Evolutionary conservation across 1,140 invertebrate genomes (phyloP), one percentile per base, ranked within the genome.

Genomic region (Hyles euphorbiae): DNA sequence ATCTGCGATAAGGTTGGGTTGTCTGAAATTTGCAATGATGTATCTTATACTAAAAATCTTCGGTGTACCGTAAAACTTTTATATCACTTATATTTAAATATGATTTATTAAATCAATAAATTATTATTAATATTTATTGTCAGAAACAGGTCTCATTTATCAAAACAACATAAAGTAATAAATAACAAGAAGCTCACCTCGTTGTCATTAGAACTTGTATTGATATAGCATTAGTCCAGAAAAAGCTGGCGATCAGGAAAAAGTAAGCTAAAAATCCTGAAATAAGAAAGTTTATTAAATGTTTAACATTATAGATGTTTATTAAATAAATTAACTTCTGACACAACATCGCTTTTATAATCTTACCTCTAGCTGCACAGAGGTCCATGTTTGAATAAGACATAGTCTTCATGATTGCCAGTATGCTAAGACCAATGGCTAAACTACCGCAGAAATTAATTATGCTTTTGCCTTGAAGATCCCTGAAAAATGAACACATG

Each of bases 161-260:
- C 22, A 22, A 22, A 22, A 22, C 22, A 22, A 22, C 22, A 22
- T 1, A 22, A 22, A 11, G n/a, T 48, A 47, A 53, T 33, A 44
- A 51, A 49, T 44, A 54, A 54, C n/a, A 34, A 11, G 34, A 34
- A 40, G 61, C 67, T 72, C 58, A 87, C 84, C 71, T 78, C 61
- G 80, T 70, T 49, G 56, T 73, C 8, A 71, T 34, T 3, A 87
- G 49, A 46, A 87, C 74, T 60, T 87, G 84, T 60, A 87, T 74
- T 9, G 84, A 73, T 65, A 87, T 84, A 4, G 82, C 75, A 57
- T 84, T 87, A 32, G 74, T 75, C 84, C 84, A 87, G 56, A 87
- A 85, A 54, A 87, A 84, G 43, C 68, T 72, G 2, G 76, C 73
- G 5, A 85, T 53, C 22, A 82, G 56, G 60, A 85, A 85, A 55